Conservation (phyloP, 2,797 vertebrate genomes). For the Sebastes variabilis region DNA sequence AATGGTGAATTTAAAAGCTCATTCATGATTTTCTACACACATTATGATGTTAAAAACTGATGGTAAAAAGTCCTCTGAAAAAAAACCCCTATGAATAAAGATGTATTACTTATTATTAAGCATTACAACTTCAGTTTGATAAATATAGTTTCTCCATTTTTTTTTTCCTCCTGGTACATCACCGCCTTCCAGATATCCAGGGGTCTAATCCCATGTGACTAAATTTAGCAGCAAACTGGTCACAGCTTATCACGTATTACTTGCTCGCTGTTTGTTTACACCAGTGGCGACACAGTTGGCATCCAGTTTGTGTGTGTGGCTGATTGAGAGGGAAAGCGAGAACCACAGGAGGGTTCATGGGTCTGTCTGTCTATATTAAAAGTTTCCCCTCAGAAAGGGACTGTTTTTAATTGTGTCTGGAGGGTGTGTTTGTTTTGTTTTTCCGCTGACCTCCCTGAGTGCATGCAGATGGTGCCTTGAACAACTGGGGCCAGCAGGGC, state of each 20-base stretch:
- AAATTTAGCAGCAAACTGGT: slow-evolving; percentile 22
- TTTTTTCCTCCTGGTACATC: background rate
- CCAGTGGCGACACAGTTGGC: slow-evolving; percentile 21
- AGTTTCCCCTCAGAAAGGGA: slow-evolving; percentile 31
- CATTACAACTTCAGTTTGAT: background rate
- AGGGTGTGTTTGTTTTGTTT: slow-evolving; percentile 56
- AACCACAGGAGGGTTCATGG: slow-evolving; percentile 6
- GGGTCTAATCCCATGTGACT: slow-evolving; percentile 3
- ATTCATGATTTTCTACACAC: background rate
- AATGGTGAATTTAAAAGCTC: background rate
- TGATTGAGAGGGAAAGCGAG: slow-evolving; percentile 1
- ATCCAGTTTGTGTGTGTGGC: background rate
- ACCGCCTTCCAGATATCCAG: background rate
- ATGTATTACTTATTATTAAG: background rate
- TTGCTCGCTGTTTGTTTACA: slow-evolving; percentile 44
- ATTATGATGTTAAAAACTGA: background rate
- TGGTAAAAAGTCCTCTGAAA: background rate
- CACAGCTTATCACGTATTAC: slow-evolving; percentile 37
- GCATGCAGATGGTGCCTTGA: slow-evolving; percentile 54
- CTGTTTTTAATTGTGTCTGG: slow-evolving; percentile 66
- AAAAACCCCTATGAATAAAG: background rate
- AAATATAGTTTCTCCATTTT: background rate
- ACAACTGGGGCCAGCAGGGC: slow-evolving; percentile 16
- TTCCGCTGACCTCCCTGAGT: slow-evolving; percentile 46
- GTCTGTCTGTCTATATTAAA: slow-evolving; percentile 51